A percentile compares a stretch with the other conserved stretches of the same genome.
phyloP scores from a whole-genome alignment of 2,797 vertebrate species.

The Gallinago solitaria region DNA sequence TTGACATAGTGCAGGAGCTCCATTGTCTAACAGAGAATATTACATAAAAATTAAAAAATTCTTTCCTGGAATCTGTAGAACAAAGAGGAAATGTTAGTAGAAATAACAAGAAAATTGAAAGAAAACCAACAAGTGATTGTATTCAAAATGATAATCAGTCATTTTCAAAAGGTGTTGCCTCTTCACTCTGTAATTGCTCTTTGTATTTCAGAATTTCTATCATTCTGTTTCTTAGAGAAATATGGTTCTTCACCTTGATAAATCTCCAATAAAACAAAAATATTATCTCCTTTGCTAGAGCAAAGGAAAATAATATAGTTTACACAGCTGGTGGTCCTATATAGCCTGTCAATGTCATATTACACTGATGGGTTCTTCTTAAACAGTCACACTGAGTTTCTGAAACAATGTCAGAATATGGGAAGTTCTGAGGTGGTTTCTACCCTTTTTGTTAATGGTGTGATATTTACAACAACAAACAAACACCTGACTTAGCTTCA shows the following conservation, averaged over 20 bases:
- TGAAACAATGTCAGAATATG: background rate
- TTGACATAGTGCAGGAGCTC: background rate
- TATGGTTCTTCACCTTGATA: background rate
- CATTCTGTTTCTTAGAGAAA: conserved; percentile 51
- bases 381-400: background rate
- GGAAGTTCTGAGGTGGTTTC: conserved; percentile 3
- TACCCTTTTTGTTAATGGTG: background rate
- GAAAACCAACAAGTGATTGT: conserved; percentile 5
- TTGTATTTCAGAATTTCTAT: conserved; percentile 16
- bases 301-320: background rate
- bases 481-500: conserved; percentile 88
- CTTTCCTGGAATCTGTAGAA: conserved; percentile 36
- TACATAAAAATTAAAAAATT: conserved; percentile 29
- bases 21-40: background rate
- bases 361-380: background rate
- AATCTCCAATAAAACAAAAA: background rate
- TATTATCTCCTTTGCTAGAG: background rate
- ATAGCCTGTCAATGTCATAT: background rate
- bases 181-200: background rate
- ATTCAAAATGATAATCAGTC: conserved; percentile 38
- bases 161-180: conserved; percentile 28
- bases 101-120: conserved; percentile 30
- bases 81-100: background rate
- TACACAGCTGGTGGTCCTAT: conserved; percentile 14
- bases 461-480: conserved; percentile 83